Evolutionary conservation across 2,888 invertebrate genomes (phyloP).

Genomic region (Hoplodrina blanda): DNA sequence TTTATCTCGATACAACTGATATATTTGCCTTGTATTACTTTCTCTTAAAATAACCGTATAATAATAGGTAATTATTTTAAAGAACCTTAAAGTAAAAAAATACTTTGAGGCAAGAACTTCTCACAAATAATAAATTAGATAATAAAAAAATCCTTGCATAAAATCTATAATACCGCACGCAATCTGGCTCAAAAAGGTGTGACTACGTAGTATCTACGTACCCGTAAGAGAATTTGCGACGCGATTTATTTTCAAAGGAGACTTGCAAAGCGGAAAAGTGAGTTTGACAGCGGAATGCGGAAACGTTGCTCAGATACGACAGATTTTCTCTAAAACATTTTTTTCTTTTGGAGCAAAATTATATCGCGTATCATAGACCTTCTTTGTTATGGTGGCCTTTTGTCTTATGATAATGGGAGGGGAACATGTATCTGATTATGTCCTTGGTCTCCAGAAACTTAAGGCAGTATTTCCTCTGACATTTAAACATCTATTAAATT

Average conservation of each 20-base stretch:
- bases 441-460: constrained; percentile 9
- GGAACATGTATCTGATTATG: constrained; percentile 19
- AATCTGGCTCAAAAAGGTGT: constrained; percentile 43
- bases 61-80: too few species aligned
- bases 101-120: too few species aligned
- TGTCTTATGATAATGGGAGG: constrained; percentile 30
- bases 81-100: too few species aligned
- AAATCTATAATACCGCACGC: constrained; percentile 59
- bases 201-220: constrained; percentile 2
- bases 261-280: constrained; percentile 47
- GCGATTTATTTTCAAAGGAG: constrained; percentile 44
- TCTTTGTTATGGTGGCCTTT: constrained; percentile 25
- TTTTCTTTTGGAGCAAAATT: constrained; percentile 36
- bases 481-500: too few species aligned
- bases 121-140: too few species aligned
- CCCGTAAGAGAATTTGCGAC: constrained; percentile 37
- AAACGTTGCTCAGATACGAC: constrained; percentile 35
- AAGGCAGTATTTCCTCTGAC: background rate
- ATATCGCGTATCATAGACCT: constrained; percentile 16
- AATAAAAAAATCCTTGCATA: constrained; percentile 10
- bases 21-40: too few species aligned
- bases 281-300: constrained; percentile 55
- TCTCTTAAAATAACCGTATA: too few species aligned
- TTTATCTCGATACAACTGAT: too few species aligned
- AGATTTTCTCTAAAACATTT: constrained; percentile 44